phyloP scores from a whole-genome alignment of 2,113 vertebrate genomes.

The Potamarius usumacintae region DNA sequence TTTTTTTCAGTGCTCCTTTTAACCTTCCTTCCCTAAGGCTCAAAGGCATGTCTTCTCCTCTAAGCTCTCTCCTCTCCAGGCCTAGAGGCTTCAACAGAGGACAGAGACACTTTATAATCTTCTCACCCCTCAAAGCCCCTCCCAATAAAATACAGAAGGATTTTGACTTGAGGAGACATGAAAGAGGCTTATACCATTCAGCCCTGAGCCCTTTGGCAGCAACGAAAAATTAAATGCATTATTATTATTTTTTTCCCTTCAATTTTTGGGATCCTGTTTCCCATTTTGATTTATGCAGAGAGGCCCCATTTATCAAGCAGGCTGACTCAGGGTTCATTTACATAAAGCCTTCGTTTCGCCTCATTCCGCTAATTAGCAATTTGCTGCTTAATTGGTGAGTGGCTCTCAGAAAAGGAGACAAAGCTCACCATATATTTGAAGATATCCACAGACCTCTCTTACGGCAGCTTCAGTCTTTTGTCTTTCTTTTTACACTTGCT shows the following conservation, averaged over 20 bases:
- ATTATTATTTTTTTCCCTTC: slow-evolving; percentile 60
- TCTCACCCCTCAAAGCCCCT: slow-evolving; percentile 53
- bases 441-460: slow-evolving; percentile 69
- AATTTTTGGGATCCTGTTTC: slow-evolving; percentile 72
- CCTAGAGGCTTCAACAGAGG: slow-evolving; percentile 49
- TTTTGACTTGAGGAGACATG: slow-evolving; percentile 80
- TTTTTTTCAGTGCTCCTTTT: slow-evolving; percentile 17
- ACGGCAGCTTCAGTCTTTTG: slow-evolving; percentile 24
- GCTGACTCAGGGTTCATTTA: slow-evolving; percentile 80
- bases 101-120: slow-evolving; percentile 75
- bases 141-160: slow-evolving; percentile 77
- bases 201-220: slow-evolving; percentile 75
- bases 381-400: slow-evolving; percentile 81
- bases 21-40: slow-evolving; percentile 41
- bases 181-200: slow-evolving; percentile 79
- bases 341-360: slow-evolving; percentile 78
- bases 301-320: slow-evolving; percentile 80
- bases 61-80: slow-evolving; percentile 60
- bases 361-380: slow-evolving; percentile 82
- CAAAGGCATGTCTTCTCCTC: slow-evolving; percentile 27
- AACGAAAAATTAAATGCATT: slow-evolving; percentile 58
- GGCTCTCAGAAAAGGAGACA: slow-evolving; percentile 72
- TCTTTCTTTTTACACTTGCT: slow-evolving; percentile 18
- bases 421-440: slow-evolving; percentile 71
- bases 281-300: slow-evolving; percentile 77